These are phyloP conservation scores for Trididemnum miniatum DNA, from an alignment of 23 tunicate genomes.

Conservation along the genomic window DNA sequence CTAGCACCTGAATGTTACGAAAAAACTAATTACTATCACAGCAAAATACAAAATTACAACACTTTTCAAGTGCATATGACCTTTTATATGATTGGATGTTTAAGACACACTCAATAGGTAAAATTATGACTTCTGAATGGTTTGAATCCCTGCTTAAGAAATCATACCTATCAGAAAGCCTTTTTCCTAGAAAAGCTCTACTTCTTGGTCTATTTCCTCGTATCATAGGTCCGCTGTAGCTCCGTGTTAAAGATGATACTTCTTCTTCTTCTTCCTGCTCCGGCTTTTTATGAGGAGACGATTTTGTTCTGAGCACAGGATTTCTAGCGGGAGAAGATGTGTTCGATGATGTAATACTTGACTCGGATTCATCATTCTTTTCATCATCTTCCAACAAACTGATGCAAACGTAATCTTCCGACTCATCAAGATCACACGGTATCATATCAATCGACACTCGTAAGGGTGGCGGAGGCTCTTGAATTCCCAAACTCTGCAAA, in stretches of 20 bases:
- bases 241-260: constrained; percentile 8
- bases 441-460: constrained; percentile 1
- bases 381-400: constrained; percentile 26
- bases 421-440: constrained; percentile 55
- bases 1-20: too few relatives aligned
- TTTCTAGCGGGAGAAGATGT: not conserved
- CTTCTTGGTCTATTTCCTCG: constrained; percentile 6
- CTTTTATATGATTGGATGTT: too few relatives aligned
- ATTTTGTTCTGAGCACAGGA: constrained; percentile 28
- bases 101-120: too few relatives aligned
- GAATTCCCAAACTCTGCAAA: constrained; percentile 17
- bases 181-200: constrained; percentile 10
- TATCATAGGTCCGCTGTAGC: constrained; percentile 53
- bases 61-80: too few relatives aligned
- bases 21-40: too few relatives aligned
- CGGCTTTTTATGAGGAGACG: constrained; percentile 23
- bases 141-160: too few relatives aligned
- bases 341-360: not conserved
- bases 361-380: not conserved
- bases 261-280: constrained; percentile 1
- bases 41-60: too few relatives aligned
- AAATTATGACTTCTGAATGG: too few relatives aligned
- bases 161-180: not conserved
- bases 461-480: not conserved
- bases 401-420: constrained; percentile 52